These are phyloP conservation scores for Thereva unica DNA, from an alignment of 2,888 invertebrate genomes.

Conservation along the genomic window DNA sequence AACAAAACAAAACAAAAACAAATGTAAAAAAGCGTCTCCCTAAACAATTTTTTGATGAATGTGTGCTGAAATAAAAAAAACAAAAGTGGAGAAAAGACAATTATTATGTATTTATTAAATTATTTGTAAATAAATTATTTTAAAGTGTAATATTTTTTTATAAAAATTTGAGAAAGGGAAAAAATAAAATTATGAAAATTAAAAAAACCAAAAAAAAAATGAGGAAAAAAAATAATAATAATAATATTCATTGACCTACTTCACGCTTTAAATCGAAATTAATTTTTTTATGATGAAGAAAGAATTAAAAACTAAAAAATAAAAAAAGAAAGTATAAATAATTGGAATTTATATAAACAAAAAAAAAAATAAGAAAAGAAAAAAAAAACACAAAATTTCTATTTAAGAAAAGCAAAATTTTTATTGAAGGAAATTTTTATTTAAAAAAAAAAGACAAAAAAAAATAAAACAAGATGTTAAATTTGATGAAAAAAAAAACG, in stretches of 20 bases:
- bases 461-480: too few species aligned
- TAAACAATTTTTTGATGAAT: not conserved
- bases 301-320: not conserved
- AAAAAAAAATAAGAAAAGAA: not conserved
- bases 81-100: slow-evolving; percentile 10
- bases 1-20: slow-evolving; percentile 15
- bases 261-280: too few species aligned
- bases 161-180: slow-evolving; percentile 13
- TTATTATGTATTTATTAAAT: slow-evolving; percentile 1
- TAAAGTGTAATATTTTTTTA: slow-evolving; percentile 28
- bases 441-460: too few species aligned
- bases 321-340: not conserved
- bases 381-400: too few species aligned
- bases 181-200: slow-evolving; percentile 7
- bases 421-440: too few species aligned
- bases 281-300: not conserved
- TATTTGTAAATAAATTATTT: slow-evolving; percentile 27
- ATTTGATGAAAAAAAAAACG: too few species aligned
- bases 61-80: too few species aligned
- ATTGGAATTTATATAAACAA: not conserved
- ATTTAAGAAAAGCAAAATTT: too few species aligned
- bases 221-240: not conserved
- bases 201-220: slow-evolving; percentile 2
- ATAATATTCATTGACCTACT: too few species aligned
- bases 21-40: slow-evolving; percentile 14